These are phyloP conservation scores for Emmelina monodactyla DNA, from an alignment of 2,888 invertebrate species.

Conservation along the genomic window DNA sequence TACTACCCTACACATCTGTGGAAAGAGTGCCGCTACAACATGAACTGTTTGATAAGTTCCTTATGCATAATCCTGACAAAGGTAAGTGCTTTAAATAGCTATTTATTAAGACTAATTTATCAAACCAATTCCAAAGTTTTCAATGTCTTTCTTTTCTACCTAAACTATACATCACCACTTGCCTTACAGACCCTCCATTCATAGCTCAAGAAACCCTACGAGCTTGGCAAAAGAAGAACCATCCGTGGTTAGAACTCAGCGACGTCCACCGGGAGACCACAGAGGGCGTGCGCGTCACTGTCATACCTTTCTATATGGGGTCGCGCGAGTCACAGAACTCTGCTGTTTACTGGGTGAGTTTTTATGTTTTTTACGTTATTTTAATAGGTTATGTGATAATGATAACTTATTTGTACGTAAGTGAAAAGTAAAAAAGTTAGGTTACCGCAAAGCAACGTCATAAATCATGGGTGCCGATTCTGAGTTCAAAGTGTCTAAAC, in stretches of 20 bases:
- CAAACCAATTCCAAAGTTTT: no score
- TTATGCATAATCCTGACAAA: slow-evolving; percentile 80
- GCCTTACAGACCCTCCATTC: slow-evolving; percentile 78
- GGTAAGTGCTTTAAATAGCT: slow-evolving; percentile 59
- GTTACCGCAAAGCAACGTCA: no score
- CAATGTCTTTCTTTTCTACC: no score
- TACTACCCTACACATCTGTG: slow-evolving; percentile 90
- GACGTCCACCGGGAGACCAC: slow-evolving; percentile 98
- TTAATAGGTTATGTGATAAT: no score
- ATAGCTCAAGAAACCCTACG: slow-evolving; percentile 87
- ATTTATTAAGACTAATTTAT: slow-evolving; percentile 4
- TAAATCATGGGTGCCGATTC: no score
- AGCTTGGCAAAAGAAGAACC: slow-evolving; percentile 97
- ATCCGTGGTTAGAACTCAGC: slow-evolving; percentile 95
- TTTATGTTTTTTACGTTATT: neutral
- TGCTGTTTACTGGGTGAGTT: slow-evolving; percentile 87
- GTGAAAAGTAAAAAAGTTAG: no score
- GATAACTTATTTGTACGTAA: no score
- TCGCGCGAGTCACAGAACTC: slow-evolving; percentile 90
- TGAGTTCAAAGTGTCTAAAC: no score
- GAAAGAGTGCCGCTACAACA: slow-evolving; percentile 92
- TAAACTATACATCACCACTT: no score
- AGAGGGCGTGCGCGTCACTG: slow-evolving; percentile 94
- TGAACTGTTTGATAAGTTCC: slow-evolving; percentile 95
- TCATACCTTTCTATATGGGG: slow-evolving; percentile 98